Base-by-base conservation (phyloP, 2,797 vertebrate species). In the Hydrocynus forskahlii region DNA sequence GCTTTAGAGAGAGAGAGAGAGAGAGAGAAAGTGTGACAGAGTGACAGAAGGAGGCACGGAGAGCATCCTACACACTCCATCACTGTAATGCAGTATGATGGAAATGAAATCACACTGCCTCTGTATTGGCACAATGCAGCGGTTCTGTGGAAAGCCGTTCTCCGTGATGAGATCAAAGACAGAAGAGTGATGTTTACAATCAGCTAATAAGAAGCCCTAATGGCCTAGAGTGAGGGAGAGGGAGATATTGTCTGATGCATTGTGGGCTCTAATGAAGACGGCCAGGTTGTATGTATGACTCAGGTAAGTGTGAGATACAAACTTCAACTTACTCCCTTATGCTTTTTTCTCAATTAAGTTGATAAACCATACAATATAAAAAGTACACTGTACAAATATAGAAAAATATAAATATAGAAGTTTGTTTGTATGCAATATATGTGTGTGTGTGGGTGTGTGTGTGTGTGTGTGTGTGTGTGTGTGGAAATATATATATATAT, bases 21-120 rank as follows among this genome's bases (percentile, higher is more conserved):
- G n/a, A n/a, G n/a, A n/a, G n/a, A n/a, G n/a, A n/a, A 38, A 16
- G 8, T 38, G 64, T 45, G 66, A 45, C 19, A 45, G 66, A n/a
- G n/a, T 45, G 19, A 81, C 57, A 74, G 78, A 73, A 25, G 75
- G 71, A 29, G 23, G 23, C 62, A 40, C 45, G 63, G 76, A 79
- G 72, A 68, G 72, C 48, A 78, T 50, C 71, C 63, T 70, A 19
- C 48, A 75, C 64, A 60, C 5, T 64, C 67, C n/a, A 16, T 76
- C 74, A 76, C 67, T 75, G 59, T 81, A 83, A 79, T 52, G 72
- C 66, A 55, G 43, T 40, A 83, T 2, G 67, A 81, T 66, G 69
- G 40, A 68, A 50, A 76, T 72, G 16, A 81, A 79, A 83, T 86
- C 72, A 76, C 81, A 80, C 64, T 43, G 40, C 52, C 66, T 83